Conservation (phyloP, 2,797 vertebrate species). For the Salmo trutta region DNA sequence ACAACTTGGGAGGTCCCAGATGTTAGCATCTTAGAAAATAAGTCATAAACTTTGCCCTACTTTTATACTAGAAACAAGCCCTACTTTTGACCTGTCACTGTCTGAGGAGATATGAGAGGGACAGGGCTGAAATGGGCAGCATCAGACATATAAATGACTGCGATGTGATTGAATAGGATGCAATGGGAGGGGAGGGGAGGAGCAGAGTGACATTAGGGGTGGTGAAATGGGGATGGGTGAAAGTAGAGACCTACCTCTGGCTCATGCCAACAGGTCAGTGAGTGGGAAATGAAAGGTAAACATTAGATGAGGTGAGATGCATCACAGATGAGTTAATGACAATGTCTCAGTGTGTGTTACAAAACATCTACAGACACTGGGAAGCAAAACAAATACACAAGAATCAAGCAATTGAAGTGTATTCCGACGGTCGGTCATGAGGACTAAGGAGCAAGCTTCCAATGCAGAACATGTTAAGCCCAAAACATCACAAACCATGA, state of each 20-base stretch:
- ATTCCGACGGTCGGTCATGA: neutral
- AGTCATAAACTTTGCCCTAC: neutral
- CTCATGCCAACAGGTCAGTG: constrained; percentile 79
- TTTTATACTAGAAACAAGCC: constrained; percentile 13
- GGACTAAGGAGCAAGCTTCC: constrained; percentile 19
- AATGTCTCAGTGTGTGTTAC: neutral
- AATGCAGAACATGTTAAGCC: constrained; percentile 10
- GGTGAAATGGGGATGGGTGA: constrained; percentile 26
- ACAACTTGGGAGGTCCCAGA: too few relatives aligned
- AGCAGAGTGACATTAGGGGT: constrained; percentile 8
- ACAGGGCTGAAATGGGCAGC: constrained; percentile 22
- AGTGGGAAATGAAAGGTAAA: constrained; percentile 96
- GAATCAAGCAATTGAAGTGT: constrained; percentile 1
- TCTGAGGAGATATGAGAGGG: constrained; percentile 17
- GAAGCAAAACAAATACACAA: neutral
- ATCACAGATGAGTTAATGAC: constrained; percentile 24
- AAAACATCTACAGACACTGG: constrained; percentile 10
- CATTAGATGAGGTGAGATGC: constrained; percentile 91
- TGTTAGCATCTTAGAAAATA: too few relatives aligned
- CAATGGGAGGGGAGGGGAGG: constrained; percentile 29
- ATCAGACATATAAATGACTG: constrained; percentile 13
- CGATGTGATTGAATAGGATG: constrained; percentile 5
- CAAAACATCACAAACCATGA: neutral
- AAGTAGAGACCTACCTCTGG: constrained; percentile 91
- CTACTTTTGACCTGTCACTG: constrained; percentile 42